Base-by-base conservation (phyloP, 2,113 vertebrate genomes). In the Pygoscelis adeliae region DNA sequence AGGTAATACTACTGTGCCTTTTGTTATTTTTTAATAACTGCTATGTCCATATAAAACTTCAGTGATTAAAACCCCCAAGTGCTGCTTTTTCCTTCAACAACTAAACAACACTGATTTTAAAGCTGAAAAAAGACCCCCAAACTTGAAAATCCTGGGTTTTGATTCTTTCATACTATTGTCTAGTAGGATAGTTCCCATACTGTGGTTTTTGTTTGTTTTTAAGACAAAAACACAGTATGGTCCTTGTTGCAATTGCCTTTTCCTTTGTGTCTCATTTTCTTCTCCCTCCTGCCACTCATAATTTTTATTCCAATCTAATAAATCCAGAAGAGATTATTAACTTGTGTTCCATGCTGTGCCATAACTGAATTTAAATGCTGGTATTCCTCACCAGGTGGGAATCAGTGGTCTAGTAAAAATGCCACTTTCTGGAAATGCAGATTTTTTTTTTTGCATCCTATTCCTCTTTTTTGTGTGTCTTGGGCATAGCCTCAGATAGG, bases 251-350 rank as follows among this genome's bases (percentile, higher is more conserved):
- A 71, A 7, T 90, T 47, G 20, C 29, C 21, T 83, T 80, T 93
- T 81, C 38, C 63, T 86, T 36, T 61, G 30, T 59, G 38, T 77
- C 71, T 85, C 30, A 32, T 87, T 96, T 92, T 81, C 29, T 73
- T 93, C 52, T 81, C 62, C 52, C 34, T 95, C 23, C 20, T 79
- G 70, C 65, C 56, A 83, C 79, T 84, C 22, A 14, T 76, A 61
- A 65, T 89, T 89, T 94, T 77, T 93, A 61, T 89, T 73, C 34
- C 38, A 81, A 65, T 80, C 44, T 86, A 52, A 73, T 81, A 91
- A 88, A 95, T 95, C 46, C 40, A 61, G 46, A 87, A 87, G 62
- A 91, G 49, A 77, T 87, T 67, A 89, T 89, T 92, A 89, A 50
- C 59, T 89, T 91, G 81, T 61, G 72, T 69, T 89, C 42, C 71